These are phyloP conservation scores for Mus caroli DNA, from an alignment of 2,797 vertebrate species.

Conservation along the genomic window DNA sequence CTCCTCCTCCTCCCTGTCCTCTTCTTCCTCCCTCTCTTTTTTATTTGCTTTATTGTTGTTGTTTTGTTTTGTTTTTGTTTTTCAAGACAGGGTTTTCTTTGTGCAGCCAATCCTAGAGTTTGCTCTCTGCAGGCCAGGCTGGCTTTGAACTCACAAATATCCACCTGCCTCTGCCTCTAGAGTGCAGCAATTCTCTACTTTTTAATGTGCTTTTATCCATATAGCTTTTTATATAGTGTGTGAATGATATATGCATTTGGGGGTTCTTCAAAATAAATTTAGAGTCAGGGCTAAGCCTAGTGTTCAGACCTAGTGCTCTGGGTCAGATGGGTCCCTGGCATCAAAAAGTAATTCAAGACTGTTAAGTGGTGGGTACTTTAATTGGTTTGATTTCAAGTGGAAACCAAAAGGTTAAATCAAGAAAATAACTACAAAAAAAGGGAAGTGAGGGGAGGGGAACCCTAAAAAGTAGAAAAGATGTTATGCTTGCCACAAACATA, in stretches of 20 bases:
- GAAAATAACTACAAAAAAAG: conserved; percentile 9
- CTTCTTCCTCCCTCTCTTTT: neutral
- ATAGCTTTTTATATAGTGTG: neutral
- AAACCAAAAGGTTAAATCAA: conserved; percentile 45
- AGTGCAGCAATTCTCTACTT: neutral
- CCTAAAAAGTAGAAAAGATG: neutral
- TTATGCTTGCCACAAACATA: neutral
- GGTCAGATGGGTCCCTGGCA: neutral
- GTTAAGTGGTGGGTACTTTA: neutral
- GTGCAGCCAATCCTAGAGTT: neutral
- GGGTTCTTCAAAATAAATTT: conserved; percentile 13
- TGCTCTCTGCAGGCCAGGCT: neutral
- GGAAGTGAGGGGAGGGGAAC: neutral
- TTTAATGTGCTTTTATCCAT: neutral
- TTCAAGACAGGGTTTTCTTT: neutral
- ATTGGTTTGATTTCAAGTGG: conserved; percentile 47
- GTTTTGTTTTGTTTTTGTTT: neutral
- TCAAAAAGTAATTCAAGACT: neutral
- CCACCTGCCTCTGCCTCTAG: neutral
- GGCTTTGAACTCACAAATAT: neutral
- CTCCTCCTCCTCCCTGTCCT: too few relatives aligned
- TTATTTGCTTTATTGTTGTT: neutral
- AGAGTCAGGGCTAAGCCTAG: neutral
- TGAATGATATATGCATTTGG: neutral
- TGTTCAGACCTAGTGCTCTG: neutral